Percentiles rank a stretch among this genome's conserved stretches.
Evolutionary conservation across 2,888 invertebrate genomes (phyloP).

Genomic region (Zhengitettix transpicula): DNA sequence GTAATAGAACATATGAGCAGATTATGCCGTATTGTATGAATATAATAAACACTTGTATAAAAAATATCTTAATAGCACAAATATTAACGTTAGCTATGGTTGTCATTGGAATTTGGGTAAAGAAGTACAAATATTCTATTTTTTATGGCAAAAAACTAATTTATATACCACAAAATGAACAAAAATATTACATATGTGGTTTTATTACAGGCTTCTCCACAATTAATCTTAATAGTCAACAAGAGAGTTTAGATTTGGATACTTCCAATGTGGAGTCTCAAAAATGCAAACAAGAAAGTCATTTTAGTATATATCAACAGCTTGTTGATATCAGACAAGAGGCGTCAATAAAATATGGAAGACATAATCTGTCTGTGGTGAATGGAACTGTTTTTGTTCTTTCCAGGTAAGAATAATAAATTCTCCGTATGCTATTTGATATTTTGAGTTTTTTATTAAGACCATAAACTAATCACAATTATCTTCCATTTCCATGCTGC

Average conservation of each 20-base stretch:
- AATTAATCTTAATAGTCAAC: too few relatives aligned
- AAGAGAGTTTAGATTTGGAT: slow-evolving; percentile 1
- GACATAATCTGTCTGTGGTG: slow-evolving; percentile 17
- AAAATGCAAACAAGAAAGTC: slow-evolving; percentile 15
- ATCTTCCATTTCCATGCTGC: slow-evolving; percentile 18
- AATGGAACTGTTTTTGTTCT: slow-evolving; percentile 43
- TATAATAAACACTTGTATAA: too few relatives aligned
- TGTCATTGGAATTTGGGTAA: too few relatives aligned
- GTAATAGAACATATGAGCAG: too few relatives aligned
- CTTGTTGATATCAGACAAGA: slow-evolving; percentile 27
- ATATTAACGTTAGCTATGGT: too few relatives aligned
- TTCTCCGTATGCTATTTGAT: neutral
- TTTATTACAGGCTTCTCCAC: neutral
- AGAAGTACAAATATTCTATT: too few relatives aligned
- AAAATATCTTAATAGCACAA: too few relatives aligned
- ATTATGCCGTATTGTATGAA: too few relatives aligned
- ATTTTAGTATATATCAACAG: slow-evolving; percentile 21
- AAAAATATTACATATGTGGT: too few relatives aligned
- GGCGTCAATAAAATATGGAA: slow-evolving; percentile 49
- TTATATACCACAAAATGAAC: too few relatives aligned
- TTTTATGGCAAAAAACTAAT: too few relatives aligned
- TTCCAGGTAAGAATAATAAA: slow-evolving; percentile 38
- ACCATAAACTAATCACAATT: slow-evolving; percentile 16
- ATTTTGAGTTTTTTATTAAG: neutral
- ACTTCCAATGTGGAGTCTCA: slow-evolving; percentile 17